Evolutionary conservation across 2,797 vertebrate species (phyloP).

Genomic region (Ambastaia sidthimunki): DNA sequence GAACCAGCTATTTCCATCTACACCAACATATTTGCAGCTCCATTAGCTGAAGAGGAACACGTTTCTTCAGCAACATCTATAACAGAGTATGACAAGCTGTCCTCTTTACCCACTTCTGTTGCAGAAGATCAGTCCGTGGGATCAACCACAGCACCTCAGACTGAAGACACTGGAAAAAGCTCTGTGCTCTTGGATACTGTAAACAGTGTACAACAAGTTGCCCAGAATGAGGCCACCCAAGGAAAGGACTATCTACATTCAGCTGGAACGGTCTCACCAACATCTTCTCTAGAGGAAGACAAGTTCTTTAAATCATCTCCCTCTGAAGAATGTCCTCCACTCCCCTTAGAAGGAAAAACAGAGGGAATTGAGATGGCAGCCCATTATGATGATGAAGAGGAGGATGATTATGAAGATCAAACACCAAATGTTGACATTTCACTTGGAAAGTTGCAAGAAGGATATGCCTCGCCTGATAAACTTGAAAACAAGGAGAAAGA

Average conservation of each 20-base stretch:
- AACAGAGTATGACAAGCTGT: conserved; percentile 96
- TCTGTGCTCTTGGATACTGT: conserved; percentile 83
- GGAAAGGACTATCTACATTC: conserved; percentile 88
- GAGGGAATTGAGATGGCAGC: conserved; percentile 66
- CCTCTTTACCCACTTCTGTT: conserved; percentile 93
- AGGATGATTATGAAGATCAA: conserved; percentile 83
- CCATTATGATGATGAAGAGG: conserved; percentile 73
- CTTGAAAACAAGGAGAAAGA: conserved; percentile 66
- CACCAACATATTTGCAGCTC: conserved; percentile 92
- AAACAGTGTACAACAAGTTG: conserved; percentile 82
- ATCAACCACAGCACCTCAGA: conserved; percentile 84
- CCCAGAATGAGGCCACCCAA: conserved; percentile 82
- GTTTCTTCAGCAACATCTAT: conserved; percentile 97
- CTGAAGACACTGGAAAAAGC: conserved; percentile 88
- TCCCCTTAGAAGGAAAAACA: conserved; percentile 76
- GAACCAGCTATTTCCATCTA: conserved; percentile 87
- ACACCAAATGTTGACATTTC: conserved; percentile 82
- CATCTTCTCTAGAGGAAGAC: conserved; percentile 94
- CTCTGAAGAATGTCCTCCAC: conserved; percentile 82
- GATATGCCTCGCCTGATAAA: conserved; percentile 73
- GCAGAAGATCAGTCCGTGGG: conserved; percentile 93
- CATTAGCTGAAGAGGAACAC: conserved; percentile 95
- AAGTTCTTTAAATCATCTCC: conserved; percentile 90
- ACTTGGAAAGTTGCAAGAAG: conserved; percentile 81
- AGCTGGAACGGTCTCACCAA: conserved; percentile 93